Percentiles rank a stretch among this genome's conserved stretches.
Evolutionary conservation across 2,113 vertebrate genomes (phyloP).

Genomic region (Gymnarchus niloticus): DNA sequence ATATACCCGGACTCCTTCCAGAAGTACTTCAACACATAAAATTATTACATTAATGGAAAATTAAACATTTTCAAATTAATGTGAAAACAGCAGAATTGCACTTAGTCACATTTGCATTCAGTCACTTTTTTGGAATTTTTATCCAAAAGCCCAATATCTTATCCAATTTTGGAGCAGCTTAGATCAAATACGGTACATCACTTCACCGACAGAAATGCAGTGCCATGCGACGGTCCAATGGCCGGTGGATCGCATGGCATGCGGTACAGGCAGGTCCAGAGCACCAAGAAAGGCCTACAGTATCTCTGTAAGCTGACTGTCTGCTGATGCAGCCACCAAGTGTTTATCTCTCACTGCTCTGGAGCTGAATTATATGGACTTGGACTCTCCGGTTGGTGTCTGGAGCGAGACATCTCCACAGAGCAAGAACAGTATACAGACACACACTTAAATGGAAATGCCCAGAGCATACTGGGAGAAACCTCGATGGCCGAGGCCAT

Average conservation of each 20-base stretch:
- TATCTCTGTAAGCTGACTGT: background rate
- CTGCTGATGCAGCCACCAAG: background rate
- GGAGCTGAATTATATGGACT: background rate
- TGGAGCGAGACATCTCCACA: background rate
- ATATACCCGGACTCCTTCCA: too few relatives aligned
- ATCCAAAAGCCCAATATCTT: background rate
- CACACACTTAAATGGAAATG: conserved; percentile 5
- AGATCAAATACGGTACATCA: background rate
- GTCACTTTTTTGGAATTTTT: background rate
- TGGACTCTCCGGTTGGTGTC: background rate
- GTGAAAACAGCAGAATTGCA: background rate
- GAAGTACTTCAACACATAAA: too few relatives aligned
- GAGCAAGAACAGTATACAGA: background rate
- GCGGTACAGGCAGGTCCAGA: background rate
- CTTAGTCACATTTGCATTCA: background rate
- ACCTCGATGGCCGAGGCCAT: background rate
- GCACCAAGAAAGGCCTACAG: background rate
- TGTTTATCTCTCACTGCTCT: background rate
- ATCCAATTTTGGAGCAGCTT: background rate
- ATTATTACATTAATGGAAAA: background rate
- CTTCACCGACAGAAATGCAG: too few relatives aligned
- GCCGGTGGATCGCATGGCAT: background rate
- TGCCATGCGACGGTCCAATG: background rate
- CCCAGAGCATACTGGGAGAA: background rate
- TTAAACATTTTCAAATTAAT: background rate